Base-by-base conservation (phyloP, 2,888 invertebrate species). In the Octonoba sinensis region DNA sequence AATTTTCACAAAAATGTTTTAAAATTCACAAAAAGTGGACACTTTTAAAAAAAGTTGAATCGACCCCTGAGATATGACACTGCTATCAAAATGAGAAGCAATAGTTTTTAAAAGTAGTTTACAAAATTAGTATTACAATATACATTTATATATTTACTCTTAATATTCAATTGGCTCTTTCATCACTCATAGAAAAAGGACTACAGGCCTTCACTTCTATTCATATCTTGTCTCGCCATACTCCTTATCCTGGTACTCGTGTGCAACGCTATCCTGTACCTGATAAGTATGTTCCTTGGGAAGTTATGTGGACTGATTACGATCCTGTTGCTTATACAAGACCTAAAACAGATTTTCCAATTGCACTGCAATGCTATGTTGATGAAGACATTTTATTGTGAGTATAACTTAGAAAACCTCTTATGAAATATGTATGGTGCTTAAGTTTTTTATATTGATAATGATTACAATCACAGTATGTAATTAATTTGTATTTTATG, bases 241-340 rank as follows among this genome's bases (percentile, higher is more conserved):
- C 88, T 0, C 88, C 88, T n/a, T 89, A 89, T 83, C 88, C 87
- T 60, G 87, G 86, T 11, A 89, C 89, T 11, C 85, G 86, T 66
- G 86, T 88, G 6, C 85, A 87, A 24, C 85, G 89, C n/a, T 88
- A 88, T 74, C 88, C 89, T 36, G 87, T 89, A 22, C 87, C 88
- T 75, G 89, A 89, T 84, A 88, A 88, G 86, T 88, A 88, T 85
- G 88, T 89, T 11, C 87, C 88, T 16, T 89, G 88, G 89, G 88
- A 89, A 86, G 88, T 89, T 44, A 86, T 86, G 82, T 85, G 85
- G 85, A 85, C 83, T 6, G 84, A 85, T 46, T 89, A 89, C 85
- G 89, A 89, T 84, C 88, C 89, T 12, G 87, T 87, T 57, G 86
- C 86, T 15, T 88, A 87, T 84, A 87, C 87, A 3, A 84, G 86